Evolutionary conservation across 2,888 invertebrate genomes (phyloP), one percentile per base, ranked within the genome.

Genomic region (Amphiduros pacificus): DNA sequence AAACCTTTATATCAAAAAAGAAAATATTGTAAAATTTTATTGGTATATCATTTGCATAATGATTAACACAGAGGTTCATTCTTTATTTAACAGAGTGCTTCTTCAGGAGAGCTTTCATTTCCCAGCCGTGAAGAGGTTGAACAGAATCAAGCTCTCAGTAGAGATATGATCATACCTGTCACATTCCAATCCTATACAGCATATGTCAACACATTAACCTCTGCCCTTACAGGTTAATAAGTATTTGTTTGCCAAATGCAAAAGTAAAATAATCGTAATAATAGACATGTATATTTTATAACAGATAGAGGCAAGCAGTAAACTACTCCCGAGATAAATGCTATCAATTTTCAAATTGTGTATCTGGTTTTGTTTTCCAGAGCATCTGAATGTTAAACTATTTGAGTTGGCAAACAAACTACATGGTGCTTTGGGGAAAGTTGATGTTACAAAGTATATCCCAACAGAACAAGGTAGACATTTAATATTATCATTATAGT

Each of bases 351-450:
- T n/a, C n/a, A n/a, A n/a, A n/a, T n/a, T n/a, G n/a, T n/a, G n/a
- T n/a, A n/a, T n/a, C n/a, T n/a, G n/a, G n/a, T n/a, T n/a, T n/a
- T 14, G 17, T 9, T 36, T 56, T 69, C 36, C 71, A 77, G 75
- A 76, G 50, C 72, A 74, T 55, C 48, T 76, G 26, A 77, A 76
- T 64, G 66, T 73, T 6, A 68, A 69, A 53, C 61, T 77, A 66
- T 74, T 71, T 67, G 70, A 69, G 2, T 49, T 74, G 52, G 64
- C 74, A 6, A 68, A 68, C 55, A 66, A 62, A 24, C 75, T 71
- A 55, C 73, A 75, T 53, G 62, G 68, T 55, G 69, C 72, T 11
- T 53, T 77, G 55, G 63, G 66, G 22, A 69, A 66, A 60, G 70
- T 71, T 24, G 74, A 75, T 52, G 64, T 67, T 6, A 61, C 72